Evolutionary conservation across 2,113 vertebrate species (phyloP).

Genomic region (Tursiops truncatus): DNA sequence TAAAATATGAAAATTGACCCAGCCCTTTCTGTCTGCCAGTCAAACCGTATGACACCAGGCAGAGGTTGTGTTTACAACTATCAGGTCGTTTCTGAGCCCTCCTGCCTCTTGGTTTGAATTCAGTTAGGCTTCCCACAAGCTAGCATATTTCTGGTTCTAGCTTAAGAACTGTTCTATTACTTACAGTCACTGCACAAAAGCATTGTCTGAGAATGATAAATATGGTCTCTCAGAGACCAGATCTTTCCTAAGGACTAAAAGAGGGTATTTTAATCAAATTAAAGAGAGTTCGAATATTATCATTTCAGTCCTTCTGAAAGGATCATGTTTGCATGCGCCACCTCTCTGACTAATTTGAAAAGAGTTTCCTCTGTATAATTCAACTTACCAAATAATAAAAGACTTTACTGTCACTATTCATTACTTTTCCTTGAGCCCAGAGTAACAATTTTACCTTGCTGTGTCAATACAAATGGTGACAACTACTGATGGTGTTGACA

Average conservation of each 20-base stretch:
- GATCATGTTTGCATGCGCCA: background rate
- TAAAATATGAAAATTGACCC: background rate
- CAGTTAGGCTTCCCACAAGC: background rate
- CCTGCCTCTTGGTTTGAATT: background rate
- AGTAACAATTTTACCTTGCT: slow-evolving; percentile 1
- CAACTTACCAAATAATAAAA: background rate
- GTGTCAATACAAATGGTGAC: background rate
- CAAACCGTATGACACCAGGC: background rate
- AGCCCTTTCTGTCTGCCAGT: background rate
- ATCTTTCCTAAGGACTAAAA: background rate
- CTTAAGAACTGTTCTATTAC: background rate
- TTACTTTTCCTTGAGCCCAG: background rate
- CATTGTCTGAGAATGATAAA: background rate
- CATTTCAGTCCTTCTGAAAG: background rate
- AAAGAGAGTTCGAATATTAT: background rate
- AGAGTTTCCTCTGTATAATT: background rate
- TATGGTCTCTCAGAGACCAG: background rate
- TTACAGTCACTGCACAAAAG: background rate
- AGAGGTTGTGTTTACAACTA: background rate
- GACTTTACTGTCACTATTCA: background rate
- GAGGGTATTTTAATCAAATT: background rate
- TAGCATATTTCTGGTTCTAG: background rate
- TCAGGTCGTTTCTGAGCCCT: background rate
- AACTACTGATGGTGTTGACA: background rate
- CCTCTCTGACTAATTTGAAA: slow-evolving; percentile 8